These are phyloP conservation scores for Mycalesis mineus DNA, from an alignment of 2,888 invertebrate species.

Conservation along the genomic window DNA sequence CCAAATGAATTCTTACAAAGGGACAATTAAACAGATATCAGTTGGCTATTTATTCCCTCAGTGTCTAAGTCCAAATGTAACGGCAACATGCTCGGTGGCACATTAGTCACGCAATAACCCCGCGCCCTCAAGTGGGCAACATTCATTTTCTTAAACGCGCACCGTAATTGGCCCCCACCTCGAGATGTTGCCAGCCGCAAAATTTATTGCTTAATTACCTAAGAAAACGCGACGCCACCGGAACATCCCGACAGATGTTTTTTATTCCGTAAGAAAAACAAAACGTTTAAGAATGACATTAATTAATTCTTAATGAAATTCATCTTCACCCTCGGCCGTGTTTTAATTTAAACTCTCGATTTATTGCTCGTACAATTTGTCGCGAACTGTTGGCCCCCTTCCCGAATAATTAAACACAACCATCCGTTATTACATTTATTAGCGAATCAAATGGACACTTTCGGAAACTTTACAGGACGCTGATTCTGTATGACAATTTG, in stretches of 20 bases:
- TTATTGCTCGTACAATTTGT: slow-evolving; percentile 77
- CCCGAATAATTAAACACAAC: slow-evolving; percentile 35
- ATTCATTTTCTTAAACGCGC: slow-evolving; percentile 72
- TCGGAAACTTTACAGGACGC: not conserved
- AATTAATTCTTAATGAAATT: slow-evolving; percentile 79
- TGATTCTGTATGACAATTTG: not conserved
- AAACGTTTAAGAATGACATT: slow-evolving; percentile 78
- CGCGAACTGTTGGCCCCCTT: slow-evolving; percentile 45
- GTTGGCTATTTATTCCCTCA: not conserved
- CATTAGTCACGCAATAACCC: slow-evolving; percentile 35
- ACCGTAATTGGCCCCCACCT: slow-evolving; percentile 73
- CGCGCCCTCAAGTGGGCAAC: slow-evolving; percentile 49
- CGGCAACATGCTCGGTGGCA: not conserved
- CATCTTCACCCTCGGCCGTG: slow-evolving; percentile 73
- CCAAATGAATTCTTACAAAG: too few species aligned
- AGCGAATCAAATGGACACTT: slow-evolving; percentile 54
- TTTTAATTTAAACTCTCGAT: slow-evolving; percentile 75
- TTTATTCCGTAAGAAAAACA: slow-evolving; percentile 75
- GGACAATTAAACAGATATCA: too few species aligned
- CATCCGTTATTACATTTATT: slow-evolving; percentile 70
- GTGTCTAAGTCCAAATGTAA: not conserved
- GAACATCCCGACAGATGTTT: slow-evolving; percentile 71
- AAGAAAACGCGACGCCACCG: slow-evolving; percentile 70
- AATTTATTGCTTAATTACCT: slow-evolving; percentile 80
- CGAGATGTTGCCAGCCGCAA: slow-evolving; percentile 69